Conservation (phyloP, 2,888 invertebrate species). For the Blastobasis lacticolella region DNA sequence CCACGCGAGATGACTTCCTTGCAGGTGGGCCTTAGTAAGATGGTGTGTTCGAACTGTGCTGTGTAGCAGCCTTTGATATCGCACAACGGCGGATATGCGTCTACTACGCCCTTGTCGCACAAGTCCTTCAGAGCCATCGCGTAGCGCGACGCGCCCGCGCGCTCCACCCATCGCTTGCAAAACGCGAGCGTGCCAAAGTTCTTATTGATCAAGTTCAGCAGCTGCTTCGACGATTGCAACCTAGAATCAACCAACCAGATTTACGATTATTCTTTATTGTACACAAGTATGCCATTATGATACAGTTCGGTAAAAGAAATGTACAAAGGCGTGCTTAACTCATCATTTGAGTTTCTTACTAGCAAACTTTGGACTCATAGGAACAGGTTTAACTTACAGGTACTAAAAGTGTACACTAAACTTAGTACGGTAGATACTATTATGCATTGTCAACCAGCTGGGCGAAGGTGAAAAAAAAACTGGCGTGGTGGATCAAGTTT, state of each 20-base stretch:
- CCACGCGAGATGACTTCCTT: constrained; percentile 99
- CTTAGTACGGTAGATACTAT: too few relatives aligned
- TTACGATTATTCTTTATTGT: too few relatives aligned
- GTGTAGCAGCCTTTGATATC: constrained; percentile 98
- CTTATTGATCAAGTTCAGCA: constrained; percentile 94
- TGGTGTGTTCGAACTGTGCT: constrained; percentile 99
- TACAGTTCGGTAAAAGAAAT: too few relatives aligned
- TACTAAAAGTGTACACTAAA: too few relatives aligned
- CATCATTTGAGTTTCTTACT: too few relatives aligned
- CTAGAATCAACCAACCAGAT: constrained; percentile 48
- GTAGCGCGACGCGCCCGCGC: constrained; percentile 96
- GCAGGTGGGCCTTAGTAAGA: constrained; percentile 96
- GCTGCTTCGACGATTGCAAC: constrained; percentile 92
- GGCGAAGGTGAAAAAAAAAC: too few relatives aligned
- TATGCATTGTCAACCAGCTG: too few relatives aligned
- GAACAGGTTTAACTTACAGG: too few relatives aligned
- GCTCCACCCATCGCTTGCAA: constrained; percentile 99
- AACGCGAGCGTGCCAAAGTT: constrained; percentile 98
- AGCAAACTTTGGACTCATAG: too few relatives aligned
- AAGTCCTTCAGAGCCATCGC: constrained; percentile 99
- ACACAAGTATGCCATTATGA: too few relatives aligned
- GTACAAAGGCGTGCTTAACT: too few relatives aligned
- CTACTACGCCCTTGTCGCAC: constrained; percentile 98
- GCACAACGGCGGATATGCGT: constrained; percentile 98
- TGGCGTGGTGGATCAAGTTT: too few relatives aligned